Evolutionary conservation across 92 coral and sea anemone genomes (phyloP).

Genomic region (Muricea muricata): DNA sequence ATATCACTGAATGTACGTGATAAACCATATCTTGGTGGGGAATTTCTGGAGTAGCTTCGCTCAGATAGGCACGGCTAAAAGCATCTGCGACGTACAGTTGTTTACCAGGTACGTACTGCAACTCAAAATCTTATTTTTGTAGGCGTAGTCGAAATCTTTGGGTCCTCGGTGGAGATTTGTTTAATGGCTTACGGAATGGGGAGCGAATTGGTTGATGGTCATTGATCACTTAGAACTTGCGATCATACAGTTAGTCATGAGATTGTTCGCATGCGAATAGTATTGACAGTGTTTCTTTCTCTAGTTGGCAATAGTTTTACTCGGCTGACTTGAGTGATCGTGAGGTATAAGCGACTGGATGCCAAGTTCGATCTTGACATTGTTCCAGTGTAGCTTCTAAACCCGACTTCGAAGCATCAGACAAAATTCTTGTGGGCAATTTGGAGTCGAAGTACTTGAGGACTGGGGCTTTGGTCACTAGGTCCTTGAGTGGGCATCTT

Average conservation of each 20-base stretch:
- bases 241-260: background rate
- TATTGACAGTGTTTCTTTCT: conserved; percentile 38
- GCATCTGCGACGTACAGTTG: too few relatives aligned
- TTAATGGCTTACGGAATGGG: too few relatives aligned
- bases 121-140: conserved; percentile 20
- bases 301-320: conserved; percentile 50
- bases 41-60: background rate
- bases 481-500: background rate
- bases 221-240: too few relatives aligned
- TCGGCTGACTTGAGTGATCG: conserved; percentile 44
- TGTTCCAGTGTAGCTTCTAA: background rate
- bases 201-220: too few relatives aligned
- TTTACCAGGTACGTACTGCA: conserved; percentile 30
- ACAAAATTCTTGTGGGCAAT: background rate
- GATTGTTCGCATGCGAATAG: conserved; percentile 32
- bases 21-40: background rate
- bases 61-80: too few relatives aligned
- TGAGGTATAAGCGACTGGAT: conserved; percentile 48
- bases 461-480: conserved; percentile 18
- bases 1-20: background rate
- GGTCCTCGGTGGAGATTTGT: too few relatives aligned
- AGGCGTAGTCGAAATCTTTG: conserved; percentile 18
- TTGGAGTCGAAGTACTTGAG: conserved; percentile 24
- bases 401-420: background rate
- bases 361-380: too few relatives aligned